Evolutionary conservation across 2,797 vertebrate species (phyloP).

Genomic region (Mormyrops attenuatus): DNA sequence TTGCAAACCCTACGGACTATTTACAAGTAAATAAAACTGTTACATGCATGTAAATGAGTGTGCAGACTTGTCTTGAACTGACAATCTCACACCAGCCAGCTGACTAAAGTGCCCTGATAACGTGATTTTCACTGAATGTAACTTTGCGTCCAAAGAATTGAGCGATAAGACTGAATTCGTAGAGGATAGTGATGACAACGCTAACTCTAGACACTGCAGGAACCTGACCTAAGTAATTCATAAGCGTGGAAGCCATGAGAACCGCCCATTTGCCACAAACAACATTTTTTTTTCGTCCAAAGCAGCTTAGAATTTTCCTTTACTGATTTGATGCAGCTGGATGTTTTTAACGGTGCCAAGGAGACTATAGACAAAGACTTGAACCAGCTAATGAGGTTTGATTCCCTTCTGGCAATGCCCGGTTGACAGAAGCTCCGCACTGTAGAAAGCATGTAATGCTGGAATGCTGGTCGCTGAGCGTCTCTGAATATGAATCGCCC

Average conservation of each 20-base stretch:
- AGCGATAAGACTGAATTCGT: neutral
- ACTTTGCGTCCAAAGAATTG: neutral
- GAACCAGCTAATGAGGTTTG: neutral
- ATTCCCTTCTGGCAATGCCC: neutral
- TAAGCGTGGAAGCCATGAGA: neutral
- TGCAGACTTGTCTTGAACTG: neutral
- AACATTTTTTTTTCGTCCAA: neutral
- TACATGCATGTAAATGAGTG: neutral
- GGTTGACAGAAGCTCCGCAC: neutral
- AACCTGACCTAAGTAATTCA: neutral
- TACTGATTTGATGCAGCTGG: neutral
- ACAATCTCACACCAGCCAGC: neutral
- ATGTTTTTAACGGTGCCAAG: neutral
- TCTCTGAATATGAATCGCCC: neutral
- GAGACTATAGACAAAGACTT: neutral
- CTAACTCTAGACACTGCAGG: neutral
- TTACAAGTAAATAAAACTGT: neutral
- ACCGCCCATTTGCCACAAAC: neutral
- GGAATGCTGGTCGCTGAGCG: neutral
- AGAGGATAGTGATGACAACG: neutral
- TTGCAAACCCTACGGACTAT: neutral
- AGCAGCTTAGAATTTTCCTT: neutral
- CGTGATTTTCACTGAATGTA: neutral
- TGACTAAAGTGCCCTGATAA: neutral
- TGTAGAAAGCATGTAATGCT: neutral